Evolutionary conservation across 2,113 vertebrate species (phyloP).

Genomic region (Mus musculus): DNA sequence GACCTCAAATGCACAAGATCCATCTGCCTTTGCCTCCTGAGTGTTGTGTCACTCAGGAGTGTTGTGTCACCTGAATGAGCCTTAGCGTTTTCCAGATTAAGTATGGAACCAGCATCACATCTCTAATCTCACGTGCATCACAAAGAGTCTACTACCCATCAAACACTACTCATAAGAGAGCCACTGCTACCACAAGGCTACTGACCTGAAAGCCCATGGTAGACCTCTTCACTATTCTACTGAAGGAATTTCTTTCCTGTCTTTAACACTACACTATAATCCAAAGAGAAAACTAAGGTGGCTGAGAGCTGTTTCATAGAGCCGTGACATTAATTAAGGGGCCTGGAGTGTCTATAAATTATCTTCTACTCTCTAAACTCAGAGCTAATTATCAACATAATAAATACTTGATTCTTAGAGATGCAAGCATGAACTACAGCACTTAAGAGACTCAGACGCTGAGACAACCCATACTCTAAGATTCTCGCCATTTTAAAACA

Average conservation of each 20-base stretch:
- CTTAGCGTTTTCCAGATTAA: neutral
- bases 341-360: conserved; percentile 60
- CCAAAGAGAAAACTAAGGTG: conserved; percentile 24
- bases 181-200: neutral
- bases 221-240: neutral
- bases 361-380: conserved; percentile 69
- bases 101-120: neutral
- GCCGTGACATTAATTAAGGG: conserved; percentile 72
- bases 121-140: neutral
- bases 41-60: neutral
- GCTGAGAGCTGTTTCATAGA: conserved; percentile 16
- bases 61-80: neutral
- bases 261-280: neutral
- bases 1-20: neutral
- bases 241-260: neutral
- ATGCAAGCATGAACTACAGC: conserved; percentile 59
- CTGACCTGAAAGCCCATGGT: neutral
- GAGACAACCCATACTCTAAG: conserved; percentile 54
- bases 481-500: conserved; percentile 51
- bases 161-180: neutral
- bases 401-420: conserved; percentile 81
- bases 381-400: conserved; percentile 66
- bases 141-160: neutral
- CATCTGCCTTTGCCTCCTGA: neutral
- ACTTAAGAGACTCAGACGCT: conserved; percentile 43